These are phyloP conservation scores for Tenodera sinensis DNA, from an alignment of 2,888 invertebrate species.

Conservation along the genomic window DNA sequence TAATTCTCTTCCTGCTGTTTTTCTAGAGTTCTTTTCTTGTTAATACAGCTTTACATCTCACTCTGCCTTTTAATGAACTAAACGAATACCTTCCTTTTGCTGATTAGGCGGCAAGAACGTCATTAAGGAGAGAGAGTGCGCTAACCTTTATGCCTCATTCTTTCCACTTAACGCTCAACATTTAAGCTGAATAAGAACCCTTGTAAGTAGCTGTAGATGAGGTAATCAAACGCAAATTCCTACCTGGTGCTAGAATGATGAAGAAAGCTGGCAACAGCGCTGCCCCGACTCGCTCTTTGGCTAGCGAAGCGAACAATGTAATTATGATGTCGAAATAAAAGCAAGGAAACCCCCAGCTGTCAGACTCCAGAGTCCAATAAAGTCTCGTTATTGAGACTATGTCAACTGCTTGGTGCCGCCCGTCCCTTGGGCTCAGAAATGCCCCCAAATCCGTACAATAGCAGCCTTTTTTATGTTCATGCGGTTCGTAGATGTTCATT, in stretches of 20 bases:
- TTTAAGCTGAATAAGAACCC: background rate
- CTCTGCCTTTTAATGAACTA: background rate
- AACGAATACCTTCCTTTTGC: background rate
- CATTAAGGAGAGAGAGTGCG: background rate
- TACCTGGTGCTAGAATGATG: background rate
- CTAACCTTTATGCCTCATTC: background rate
- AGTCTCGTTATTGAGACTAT: conserved; percentile 13
- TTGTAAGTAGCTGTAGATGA: background rate
- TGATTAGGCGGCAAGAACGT: background rate
- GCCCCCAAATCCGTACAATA: background rate
- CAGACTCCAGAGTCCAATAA: conserved; percentile 9
- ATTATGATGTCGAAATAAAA: conserved; percentile 9
- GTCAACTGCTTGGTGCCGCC: background rate
- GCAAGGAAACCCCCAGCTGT: background rate
- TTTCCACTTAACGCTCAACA: background rate
- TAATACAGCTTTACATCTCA: background rate
- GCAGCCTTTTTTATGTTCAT: background rate
- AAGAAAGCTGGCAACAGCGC: background rate
- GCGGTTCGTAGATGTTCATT: background rate
- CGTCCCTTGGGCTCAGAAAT: background rate
- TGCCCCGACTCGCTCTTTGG: background rate
- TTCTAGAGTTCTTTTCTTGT: background rate
- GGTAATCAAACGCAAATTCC: background rate
- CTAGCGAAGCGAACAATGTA: background rate
- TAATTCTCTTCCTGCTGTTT: too few relatives aligned